Evolutionary conservation across 2,888 invertebrate genomes (phyloP).

Genomic region (Parnassius orleans): DNA sequence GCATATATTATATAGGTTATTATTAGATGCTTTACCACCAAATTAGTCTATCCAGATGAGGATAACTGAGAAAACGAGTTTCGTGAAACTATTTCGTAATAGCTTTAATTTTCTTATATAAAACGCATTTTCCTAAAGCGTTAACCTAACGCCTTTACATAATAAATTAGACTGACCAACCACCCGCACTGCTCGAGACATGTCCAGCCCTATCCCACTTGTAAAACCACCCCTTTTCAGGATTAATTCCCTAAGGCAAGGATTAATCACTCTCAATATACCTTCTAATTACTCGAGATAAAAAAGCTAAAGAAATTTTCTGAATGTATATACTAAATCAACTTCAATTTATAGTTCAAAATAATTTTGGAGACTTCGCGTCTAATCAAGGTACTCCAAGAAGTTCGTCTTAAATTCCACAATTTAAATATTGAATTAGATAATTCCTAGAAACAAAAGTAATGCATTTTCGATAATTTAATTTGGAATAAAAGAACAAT

Average conservation of each 20-base stretch:
- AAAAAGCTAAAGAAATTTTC: conserved; percentile 17
- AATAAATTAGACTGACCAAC: conserved; percentile 10
- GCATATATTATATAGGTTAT: too few relatives aligned
- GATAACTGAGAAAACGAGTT: too few relatives aligned
- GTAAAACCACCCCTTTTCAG: conserved; percentile 17
- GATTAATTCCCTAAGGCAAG: conserved; percentile 12
- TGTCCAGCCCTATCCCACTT: conserved; percentile 10
- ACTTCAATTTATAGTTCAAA: conserved; percentile 10
- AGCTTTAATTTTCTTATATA: too few relatives aligned
- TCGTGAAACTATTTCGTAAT: too few relatives aligned
- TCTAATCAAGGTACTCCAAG: conserved; percentile 11
- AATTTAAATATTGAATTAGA: neutral
- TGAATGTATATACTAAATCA: neutral
- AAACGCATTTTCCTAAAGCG: neutral
- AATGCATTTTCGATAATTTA: conserved; percentile 4
- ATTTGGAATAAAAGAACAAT: neutral
- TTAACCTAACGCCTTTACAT: conserved; percentile 8
- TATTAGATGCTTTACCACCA: too few relatives aligned
- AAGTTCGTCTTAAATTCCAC: conserved; percentile 4
- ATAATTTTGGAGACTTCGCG: conserved; percentile 11
- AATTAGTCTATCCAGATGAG: too few relatives aligned
- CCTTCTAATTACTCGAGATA: conserved; percentile 15
- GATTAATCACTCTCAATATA: conserved; percentile 20
- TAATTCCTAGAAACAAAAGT: neutral
- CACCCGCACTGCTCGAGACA: neutral